Conservation (phyloP, 2,797 vertebrate species). For the Synaphobranchus kaupii region DNA sequence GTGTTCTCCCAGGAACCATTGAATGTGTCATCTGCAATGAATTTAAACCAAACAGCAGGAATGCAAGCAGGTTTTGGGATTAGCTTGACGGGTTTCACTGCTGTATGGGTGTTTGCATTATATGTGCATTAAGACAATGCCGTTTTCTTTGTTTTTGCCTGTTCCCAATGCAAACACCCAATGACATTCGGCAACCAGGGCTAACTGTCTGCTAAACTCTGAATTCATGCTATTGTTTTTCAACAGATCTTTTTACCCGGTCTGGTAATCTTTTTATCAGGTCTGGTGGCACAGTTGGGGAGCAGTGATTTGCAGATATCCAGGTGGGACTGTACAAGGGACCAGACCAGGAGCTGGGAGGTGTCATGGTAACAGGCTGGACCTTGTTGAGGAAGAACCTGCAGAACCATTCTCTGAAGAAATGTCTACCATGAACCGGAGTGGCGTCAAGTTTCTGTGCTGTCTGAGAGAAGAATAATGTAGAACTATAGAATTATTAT, state of each 20-base stretch:
- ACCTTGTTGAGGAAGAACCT: neutral
- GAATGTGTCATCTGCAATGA: no score
- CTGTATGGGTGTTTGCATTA: neutral
- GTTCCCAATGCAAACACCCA: neutral
- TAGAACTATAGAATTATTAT: neutral
- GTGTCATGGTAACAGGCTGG: no score
- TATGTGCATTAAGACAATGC: neutral
- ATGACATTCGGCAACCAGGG: neutral
- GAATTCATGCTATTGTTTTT: neutral
- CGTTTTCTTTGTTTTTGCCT: neutral
- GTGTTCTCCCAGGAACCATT: constrained; percentile 23
- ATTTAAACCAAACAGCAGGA: constrained; percentile 12
- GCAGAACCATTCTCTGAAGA: neutral
- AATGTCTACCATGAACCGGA: neutral
- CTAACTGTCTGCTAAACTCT: neutral
- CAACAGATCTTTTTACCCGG: no score
- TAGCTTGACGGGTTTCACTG: neutral
- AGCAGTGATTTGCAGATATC: no score
- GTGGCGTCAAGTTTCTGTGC: neutral
- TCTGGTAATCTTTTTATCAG: no score
- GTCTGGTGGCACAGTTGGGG: neutral
- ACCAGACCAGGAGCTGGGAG: no score
- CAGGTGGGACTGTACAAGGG: no score
- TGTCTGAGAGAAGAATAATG: neutral
- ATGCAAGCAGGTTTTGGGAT: neutral